Evolutionary conservation across 2,888 invertebrate genomes (phyloP).

Genomic region (Rhagonycha fulva): DNA sequence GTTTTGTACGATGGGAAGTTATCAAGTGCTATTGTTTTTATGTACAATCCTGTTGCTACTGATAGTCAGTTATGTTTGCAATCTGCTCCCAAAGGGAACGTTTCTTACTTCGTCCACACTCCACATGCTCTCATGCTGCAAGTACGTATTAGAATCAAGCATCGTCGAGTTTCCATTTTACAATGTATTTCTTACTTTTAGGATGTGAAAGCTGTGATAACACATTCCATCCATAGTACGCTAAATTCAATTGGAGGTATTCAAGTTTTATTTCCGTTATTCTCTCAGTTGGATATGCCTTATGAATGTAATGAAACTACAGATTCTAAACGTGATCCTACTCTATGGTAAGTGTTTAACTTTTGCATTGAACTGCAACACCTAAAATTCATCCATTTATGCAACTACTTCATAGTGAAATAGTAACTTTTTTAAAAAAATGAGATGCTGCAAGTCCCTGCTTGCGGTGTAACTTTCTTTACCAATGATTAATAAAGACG

Average conservation of each 20-base stretch:
- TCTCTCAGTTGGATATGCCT: conserved; percentile 95
- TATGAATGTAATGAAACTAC: conserved; percentile 75
- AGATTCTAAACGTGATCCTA: conserved; percentile 84
- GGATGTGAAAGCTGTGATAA: conserved; percentile 99
- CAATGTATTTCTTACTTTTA: conserved; percentile 53
- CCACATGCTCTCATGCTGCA: conserved; percentile 99
- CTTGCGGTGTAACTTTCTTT: no score
- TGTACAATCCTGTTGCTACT: conserved; percentile 99
- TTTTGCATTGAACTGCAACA: background rate
- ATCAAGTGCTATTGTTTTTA: conserved; percentile 95
- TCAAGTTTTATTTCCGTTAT: conserved; percentile 95
- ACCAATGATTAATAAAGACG: no score
- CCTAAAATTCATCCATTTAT: no score
- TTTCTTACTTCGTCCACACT: conserved; percentile 97
- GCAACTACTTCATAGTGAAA: background rate
- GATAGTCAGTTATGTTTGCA: conserved; percentile 98
- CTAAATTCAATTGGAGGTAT: conserved; percentile 99
- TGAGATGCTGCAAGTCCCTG: no score
- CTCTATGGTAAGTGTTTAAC: conserved; percentile 72
- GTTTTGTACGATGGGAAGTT: conserved; percentile 98
- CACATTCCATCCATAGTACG: conserved; percentile 98
- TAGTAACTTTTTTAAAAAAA: no score
- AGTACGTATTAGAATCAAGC: conserved; percentile 59
- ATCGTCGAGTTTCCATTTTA: background rate
- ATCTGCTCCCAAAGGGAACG: conserved; percentile 96